These are phyloP conservation scores for Mohoua ochrocephala DNA, from an alignment of 2,113 vertebrate genomes.

Conservation along the genomic window DNA sequence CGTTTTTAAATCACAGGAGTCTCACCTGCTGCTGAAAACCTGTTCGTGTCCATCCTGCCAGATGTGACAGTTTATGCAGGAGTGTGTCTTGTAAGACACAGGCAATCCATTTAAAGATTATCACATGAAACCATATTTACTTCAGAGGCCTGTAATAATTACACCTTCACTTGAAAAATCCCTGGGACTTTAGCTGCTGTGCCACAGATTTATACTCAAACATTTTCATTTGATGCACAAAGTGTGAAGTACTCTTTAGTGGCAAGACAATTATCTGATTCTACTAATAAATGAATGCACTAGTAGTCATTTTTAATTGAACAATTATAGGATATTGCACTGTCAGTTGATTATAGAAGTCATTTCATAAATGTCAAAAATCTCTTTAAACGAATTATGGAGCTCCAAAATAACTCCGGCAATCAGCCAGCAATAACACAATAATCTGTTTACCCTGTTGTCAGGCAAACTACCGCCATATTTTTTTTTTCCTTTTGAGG, in stretches of 20 bases:
- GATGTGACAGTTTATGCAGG: conserved; percentile 45
- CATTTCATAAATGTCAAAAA: conserved; percentile 94
- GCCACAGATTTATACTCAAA: conserved; percentile 77
- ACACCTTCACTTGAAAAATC: conserved; percentile 75
- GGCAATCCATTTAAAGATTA: conserved; percentile 68
- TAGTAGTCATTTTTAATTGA: conserved; percentile 92
- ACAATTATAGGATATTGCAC: conserved; percentile 91
- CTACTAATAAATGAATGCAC: conserved; percentile 89
- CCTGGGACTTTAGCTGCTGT: conserved; percentile 73
- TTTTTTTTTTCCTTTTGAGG: not conserved
- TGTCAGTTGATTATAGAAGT: conserved; percentile 83
- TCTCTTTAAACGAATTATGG: conserved; percentile 93
- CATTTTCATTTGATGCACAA: conserved; percentile 79
- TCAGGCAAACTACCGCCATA: conserved; percentile 71
- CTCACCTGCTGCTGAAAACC: not conserved
- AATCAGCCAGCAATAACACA: conserved; percentile 84
- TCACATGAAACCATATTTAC: conserved; percentile 72
- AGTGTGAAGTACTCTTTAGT: conserved; percentile 87
- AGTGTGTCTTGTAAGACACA: conserved; percentile 48
- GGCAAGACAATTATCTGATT: conserved; percentile 88
- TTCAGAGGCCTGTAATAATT: conserved; percentile 77
- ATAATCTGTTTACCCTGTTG: conserved; percentile 82
- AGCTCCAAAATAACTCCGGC: conserved; percentile 83
- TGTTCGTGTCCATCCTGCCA: not conserved
- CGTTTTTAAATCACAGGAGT: not conserved